phyloP scores from a whole-genome alignment of 1,140 invertebrate genomes.

The Pteromalus puparum region DNA sequence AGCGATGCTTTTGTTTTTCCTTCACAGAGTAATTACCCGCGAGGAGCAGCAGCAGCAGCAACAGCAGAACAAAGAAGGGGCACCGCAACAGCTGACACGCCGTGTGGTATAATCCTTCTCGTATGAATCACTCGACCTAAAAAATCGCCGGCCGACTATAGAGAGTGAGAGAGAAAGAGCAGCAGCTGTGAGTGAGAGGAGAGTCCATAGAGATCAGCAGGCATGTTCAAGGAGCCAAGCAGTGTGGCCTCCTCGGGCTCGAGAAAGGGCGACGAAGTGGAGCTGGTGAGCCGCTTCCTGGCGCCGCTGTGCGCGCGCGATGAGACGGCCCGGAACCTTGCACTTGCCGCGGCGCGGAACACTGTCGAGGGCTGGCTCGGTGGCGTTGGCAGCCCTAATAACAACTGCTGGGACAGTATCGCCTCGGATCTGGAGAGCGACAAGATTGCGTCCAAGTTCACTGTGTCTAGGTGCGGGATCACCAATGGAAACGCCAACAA shows the following conservation, averaged over 20 bases:
- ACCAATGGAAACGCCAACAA: slow-evolving; percentile 39
- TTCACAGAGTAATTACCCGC: slow-evolving; percentile 32
- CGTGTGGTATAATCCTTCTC: slow-evolving; percentile 27
- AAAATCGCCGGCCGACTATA: slow-evolving; percentile 21
- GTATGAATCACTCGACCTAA: slow-evolving; percentile 48
- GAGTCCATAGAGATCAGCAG: slow-evolving; percentile 46
- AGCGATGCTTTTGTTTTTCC: slow-evolving; percentile 43
- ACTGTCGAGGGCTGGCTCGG: slow-evolving; percentile 78
- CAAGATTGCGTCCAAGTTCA: not conserved
- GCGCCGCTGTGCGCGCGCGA: slow-evolving; percentile 76
- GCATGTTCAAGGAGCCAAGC: slow-evolving; percentile 68
- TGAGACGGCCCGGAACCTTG: slow-evolving; percentile 75
- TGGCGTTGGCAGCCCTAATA: slow-evolving; percentile 74
- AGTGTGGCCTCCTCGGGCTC: slow-evolving; percentile 57
- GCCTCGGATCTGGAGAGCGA: not conserved
- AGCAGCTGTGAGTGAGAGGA: slow-evolving; percentile 19
- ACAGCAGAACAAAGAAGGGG: slow-evolving; percentile 38
- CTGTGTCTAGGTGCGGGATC: not conserved
- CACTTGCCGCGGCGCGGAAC: slow-evolving; percentile 75
- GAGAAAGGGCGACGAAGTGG: slow-evolving; percentile 72
- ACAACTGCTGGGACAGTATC: not conserved
- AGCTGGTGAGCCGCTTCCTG: slow-evolving; percentile 76
- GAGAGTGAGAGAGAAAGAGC: not conserved
- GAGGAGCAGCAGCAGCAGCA: not conserved
- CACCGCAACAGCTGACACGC: slow-evolving; percentile 18